A percentile compares a stretch with the other conserved stretches of the same genome.
These are phyloP conservation scores for Liopterus haemorrhoidalis DNA, from an alignment of 2,888 invertebrate genomes.

Conservation along the genomic window DNA sequence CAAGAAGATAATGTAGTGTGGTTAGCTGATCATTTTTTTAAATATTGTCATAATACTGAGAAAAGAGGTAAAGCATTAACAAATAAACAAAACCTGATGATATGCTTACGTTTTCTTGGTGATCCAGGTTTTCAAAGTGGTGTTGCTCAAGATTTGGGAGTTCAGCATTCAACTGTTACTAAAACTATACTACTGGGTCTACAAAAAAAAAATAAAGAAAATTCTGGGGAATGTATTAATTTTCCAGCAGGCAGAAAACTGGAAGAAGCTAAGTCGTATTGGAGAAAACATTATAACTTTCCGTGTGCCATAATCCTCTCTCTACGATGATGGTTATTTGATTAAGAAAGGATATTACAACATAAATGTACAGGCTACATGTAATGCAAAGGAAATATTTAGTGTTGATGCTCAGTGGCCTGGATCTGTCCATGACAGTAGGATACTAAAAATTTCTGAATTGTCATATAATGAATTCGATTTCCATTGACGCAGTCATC, in stretches of 20 bases:
- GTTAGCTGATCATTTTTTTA: conserved; percentile 22
- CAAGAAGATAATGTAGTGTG: conserved; percentile 24
- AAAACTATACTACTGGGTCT: conserved; percentile 1
- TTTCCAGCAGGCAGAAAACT: conserved; percentile 26
- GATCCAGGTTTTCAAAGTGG: conserved; percentile 8
- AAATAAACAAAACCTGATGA: conserved; percentile 1
- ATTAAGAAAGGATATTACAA: conserved; percentile 17
- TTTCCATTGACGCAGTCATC: background rate
- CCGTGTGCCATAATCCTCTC: conserved; percentile 17
- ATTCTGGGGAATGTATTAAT: no score
- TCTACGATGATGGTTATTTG: conserved; percentile 17
- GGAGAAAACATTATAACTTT: conserved; percentile 17
- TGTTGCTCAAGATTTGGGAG: conserved; percentile 3
- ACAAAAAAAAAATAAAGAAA: no score
- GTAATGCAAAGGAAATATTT: conserved; percentile 19
- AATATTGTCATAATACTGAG: conserved; percentile 1
- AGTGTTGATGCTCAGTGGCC: conserved; percentile 17
- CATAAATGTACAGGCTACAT: conserved; percentile 21
- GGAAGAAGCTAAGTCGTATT: conserved; percentile 16
- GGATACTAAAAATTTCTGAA: background rate
- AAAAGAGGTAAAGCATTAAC: conserved; percentile 3
- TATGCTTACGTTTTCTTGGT: conserved; percentile 2
- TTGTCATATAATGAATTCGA: background rate
- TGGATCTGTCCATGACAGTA: conserved; percentile 17
- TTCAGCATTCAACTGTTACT: conserved; percentile 5